Evolutionary conservation across 2,888 invertebrate genomes (phyloP).

Genomic region (Xanthorhoe spadicearia): DNA sequence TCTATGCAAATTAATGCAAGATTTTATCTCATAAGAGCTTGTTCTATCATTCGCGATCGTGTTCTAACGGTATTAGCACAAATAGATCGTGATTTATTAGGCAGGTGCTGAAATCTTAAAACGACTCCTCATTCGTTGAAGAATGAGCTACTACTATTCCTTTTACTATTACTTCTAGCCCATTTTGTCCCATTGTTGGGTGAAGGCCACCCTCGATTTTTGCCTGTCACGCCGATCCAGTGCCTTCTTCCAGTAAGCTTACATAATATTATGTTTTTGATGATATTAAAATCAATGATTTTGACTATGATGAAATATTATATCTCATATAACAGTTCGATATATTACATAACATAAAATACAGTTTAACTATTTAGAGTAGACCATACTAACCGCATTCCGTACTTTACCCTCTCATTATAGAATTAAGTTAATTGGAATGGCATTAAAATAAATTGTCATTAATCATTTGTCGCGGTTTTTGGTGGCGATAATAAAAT

Average conservation of each 20-base stretch:
- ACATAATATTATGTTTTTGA: too few relatives aligned
- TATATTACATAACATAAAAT: neutral
- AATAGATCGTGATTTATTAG: neutral
- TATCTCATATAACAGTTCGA: neutral
- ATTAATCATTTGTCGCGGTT: conserved; percentile 25
- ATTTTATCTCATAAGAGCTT: neutral
- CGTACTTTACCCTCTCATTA: conserved; percentile 18
- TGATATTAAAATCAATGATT: too few relatives aligned
- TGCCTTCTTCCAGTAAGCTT: too few relatives aligned
- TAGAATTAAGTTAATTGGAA: conserved; percentile 29
- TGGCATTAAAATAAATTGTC: conserved; percentile 32
- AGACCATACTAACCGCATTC: conserved; percentile 6
- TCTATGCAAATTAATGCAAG: neutral
- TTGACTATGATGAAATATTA: too few relatives aligned
- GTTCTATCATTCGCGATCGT: neutral
- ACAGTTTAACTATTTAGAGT: conserved; percentile 28
- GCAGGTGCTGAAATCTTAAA: neutral
- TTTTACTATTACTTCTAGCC: too few relatives aligned
- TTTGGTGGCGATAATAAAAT: conserved; percentile 23
- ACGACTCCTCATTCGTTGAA: too few relatives aligned
- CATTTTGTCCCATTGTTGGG: too few relatives aligned
- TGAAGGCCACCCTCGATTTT: too few relatives aligned
- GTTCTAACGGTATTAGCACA: neutral
- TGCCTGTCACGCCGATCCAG: too few relatives aligned
- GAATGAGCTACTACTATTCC: too few relatives aligned